Evolutionary conservation across 1,140 invertebrate genomes (phyloP).

Genomic region (Steinernema khuongi): DNA sequence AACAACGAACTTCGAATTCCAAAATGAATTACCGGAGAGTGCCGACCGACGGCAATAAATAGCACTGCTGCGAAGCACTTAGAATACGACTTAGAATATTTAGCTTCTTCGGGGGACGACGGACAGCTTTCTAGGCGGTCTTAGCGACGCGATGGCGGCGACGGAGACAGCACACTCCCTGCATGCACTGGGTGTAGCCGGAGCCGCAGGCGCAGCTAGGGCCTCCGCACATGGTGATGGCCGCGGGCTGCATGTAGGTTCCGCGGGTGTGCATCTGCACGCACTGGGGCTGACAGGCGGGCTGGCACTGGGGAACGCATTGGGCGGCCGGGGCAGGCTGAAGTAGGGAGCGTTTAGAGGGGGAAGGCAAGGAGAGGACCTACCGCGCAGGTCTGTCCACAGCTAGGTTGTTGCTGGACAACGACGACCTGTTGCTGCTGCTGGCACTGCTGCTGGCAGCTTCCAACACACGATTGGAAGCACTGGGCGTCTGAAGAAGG

Average conservation of each 20-base stretch:
- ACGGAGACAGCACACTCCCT: slow-evolving; percentile 45
- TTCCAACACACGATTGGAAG: slow-evolving; percentile 21
- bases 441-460: slow-evolving; percentile 36
- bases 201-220: slow-evolving; percentile 37
- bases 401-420: slow-evolving; percentile 30
- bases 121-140: background rate
- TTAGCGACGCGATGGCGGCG: slow-evolving; percentile 37
- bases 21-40: slow-evolving; percentile 10
- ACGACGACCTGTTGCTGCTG: slow-evolving; percentile 31
- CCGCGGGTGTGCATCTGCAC: slow-evolving; percentile 22
- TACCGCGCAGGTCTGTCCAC: slow-evolving; percentile 32
- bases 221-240: slow-evolving; percentile 40
- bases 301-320: slow-evolving; percentile 41
- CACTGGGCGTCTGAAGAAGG: slow-evolving; percentile 10
- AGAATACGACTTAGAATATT: slow-evolving; percentile 5
- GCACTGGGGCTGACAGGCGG: slow-evolving; percentile 32
- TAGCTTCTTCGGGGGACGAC: background rate
- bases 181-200: slow-evolving; percentile 43
- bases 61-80: background rate
- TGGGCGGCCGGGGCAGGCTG: slow-evolving; percentile 37
- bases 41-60: slow-evolving; percentile 11
- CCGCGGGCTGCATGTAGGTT: slow-evolving; percentile 22
- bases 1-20: slow-evolving; percentile 10
- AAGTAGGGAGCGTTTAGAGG: slow-evolving; percentile 14
- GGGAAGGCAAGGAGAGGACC: slow-evolving; percentile 18